Conservation (phyloP, 2,888 invertebrate species). For the Globia sparganii region DNA sequence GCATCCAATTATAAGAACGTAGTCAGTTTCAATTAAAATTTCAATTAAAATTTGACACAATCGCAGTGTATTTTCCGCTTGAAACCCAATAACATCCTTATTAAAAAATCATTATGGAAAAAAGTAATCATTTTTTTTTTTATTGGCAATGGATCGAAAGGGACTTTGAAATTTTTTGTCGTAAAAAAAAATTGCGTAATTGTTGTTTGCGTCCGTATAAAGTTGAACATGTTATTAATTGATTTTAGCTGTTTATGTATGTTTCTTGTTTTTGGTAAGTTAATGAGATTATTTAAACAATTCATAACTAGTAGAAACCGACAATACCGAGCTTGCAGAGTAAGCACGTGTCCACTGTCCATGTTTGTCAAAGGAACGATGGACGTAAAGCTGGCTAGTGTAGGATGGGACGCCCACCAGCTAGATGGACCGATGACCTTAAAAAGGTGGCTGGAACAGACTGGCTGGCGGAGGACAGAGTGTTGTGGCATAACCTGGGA, state of each 20-base stretch:
- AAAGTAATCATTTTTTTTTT: not conserved
- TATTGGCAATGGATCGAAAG: not conserved
- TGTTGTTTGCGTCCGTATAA: not conserved
- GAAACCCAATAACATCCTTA: slow-evolving; percentile 16
- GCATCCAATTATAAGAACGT: slow-evolving; percentile 1
- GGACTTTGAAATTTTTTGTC: not conserved
- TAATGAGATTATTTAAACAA: not conserved
- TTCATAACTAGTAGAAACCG: too few relatives aligned
- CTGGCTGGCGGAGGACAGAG: too few relatives aligned
- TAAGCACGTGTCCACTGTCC: too few relatives aligned
- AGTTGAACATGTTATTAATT: slow-evolving; percentile 24
- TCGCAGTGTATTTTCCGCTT: slow-evolving; percentile 23
- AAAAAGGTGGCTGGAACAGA: too few relatives aligned
- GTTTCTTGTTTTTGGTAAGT: slow-evolving; percentile 45
- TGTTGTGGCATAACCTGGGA: too few relatives aligned
- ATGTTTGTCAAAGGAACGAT: too few relatives aligned
- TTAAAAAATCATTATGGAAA: slow-evolving; percentile 18
- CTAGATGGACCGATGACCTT: too few relatives aligned
- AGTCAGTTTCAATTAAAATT: slow-evolving; percentile 41
- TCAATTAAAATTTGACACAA: slow-evolving; percentile 30
- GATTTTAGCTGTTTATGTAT: slow-evolving; percentile 1
- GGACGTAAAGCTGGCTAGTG: too few relatives aligned
- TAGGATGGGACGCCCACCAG: too few relatives aligned
- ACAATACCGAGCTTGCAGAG: too few relatives aligned
- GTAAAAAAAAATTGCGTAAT: slow-evolving; percentile 10